These are phyloP conservation scores for Andrena cerasifolii DNA, from an alignment of 1,140 invertebrate species.

Conservation along the genomic window DNA sequence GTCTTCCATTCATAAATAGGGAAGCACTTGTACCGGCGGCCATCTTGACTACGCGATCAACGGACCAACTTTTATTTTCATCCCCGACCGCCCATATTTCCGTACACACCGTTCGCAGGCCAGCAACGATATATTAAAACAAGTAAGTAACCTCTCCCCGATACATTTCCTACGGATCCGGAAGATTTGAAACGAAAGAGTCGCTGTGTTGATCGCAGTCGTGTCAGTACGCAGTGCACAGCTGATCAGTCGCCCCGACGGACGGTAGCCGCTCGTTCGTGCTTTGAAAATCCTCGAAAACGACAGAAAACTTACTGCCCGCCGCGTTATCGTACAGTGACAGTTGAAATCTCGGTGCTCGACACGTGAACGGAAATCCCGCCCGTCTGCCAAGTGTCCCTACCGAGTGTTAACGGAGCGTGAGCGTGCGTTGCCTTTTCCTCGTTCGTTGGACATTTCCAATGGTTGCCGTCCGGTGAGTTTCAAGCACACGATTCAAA, in stretches of 20 bases:
- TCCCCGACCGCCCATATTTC: background rate
- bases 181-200: too few relatives aligned
- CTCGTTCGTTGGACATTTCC: constrained; percentile 55
- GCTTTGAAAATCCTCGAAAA: constrained; percentile 43
- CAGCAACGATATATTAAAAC: too few relatives aligned
- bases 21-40: constrained; percentile 49
- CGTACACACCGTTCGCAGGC: too few relatives aligned
- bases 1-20: constrained; percentile 73
- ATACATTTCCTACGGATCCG: too few relatives aligned
- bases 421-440: constrained; percentile 30
- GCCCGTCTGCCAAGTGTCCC: background rate
- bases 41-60: constrained; percentile 70
- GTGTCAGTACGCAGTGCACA: constrained; percentile 69
- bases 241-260: constrained; percentile 72
- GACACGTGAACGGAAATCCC: background rate
- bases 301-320: constrained; percentile 39
- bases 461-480: constrained; percentile 74
- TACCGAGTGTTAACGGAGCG: constrained; percentile 24
- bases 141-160: background rate
- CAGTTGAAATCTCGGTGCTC: constrained; percentile 9
- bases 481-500: constrained; percentile 35
- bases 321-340: constrained; percentile 12
- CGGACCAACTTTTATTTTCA: constrained; percentile 27
- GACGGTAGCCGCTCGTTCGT: constrained; percentile 64
- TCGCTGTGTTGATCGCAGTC: constrained; percentile 20